Conservation (phyloP, 2,888 invertebrate species). For the Rhamnusium bicolor region DNA sequence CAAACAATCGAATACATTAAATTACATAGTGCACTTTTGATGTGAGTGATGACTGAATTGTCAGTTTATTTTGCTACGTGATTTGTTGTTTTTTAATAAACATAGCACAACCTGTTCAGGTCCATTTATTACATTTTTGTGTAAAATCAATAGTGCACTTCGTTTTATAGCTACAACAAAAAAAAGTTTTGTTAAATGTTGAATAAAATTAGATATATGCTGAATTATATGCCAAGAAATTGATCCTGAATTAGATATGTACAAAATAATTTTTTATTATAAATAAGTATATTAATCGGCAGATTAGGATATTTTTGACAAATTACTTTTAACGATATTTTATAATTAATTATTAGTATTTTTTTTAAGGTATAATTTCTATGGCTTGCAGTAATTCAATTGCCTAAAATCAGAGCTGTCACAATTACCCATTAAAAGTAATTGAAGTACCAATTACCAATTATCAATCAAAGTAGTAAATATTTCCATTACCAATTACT, state of each 20-base stretch:
- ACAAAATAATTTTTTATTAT: background rate
- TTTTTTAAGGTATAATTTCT: too few relatives aligned
- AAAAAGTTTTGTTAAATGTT: background rate
- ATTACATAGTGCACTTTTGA: background rate
- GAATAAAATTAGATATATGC: background rate
- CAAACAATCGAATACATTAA: slow-evolving; percentile 12
- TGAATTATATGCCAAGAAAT: too few relatives aligned
- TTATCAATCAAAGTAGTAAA: too few relatives aligned
- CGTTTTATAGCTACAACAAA: background rate
- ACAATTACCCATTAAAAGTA: too few relatives aligned
- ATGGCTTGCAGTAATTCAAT: too few relatives aligned
- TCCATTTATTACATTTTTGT: slow-evolving; percentile 7
- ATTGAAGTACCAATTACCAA: too few relatives aligned
- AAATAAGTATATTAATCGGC: background rate
- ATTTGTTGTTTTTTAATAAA: background rate
- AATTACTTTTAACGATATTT: background rate
- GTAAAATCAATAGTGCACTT: slow-evolving; percentile 9
- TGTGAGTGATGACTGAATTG: slow-evolving; percentile 1
- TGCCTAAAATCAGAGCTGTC: too few relatives aligned
- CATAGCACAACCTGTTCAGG: background rate
- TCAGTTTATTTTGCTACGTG: slow-evolving; percentile 6
- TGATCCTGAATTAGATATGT: background rate
- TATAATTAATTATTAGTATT: background rate
- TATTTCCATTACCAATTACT: too few relatives aligned
- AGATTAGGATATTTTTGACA: background rate